A percentile compares a stretch with the other conserved stretches of the same genome.
Evolutionary conservation across 2,888 invertebrate genomes (phyloP).

Genomic region (Sylvicola fuscatus): DNA sequence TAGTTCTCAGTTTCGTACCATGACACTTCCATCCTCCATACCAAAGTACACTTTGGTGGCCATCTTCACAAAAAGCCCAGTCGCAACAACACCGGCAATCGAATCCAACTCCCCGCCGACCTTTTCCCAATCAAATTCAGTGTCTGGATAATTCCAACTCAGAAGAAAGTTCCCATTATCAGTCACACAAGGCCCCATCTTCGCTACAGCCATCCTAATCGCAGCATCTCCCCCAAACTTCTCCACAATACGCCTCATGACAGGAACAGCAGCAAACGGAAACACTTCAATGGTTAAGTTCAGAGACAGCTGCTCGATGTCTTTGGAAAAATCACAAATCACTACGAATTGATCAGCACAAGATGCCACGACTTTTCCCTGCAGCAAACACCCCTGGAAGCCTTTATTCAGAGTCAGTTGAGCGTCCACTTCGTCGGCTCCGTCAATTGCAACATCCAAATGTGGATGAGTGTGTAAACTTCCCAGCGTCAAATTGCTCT

Average conservation of each 20-base stretch:
- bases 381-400: slow-evolving; percentile 90
- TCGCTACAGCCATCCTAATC: slow-evolving; percentile 67
- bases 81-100: slow-evolving; percentile 88
- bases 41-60: slow-evolving; percentile 81
- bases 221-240: slow-evolving; percentile 52
- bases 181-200: slow-evolving; percentile 92
- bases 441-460: slow-evolving; percentile 84
- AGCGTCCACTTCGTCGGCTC: slow-evolving; percentile 90
- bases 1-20: slow-evolving; percentile 25
- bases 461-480: slow-evolving; percentile 67
- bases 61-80: slow-evolving; percentile 89
- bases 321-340: slow-evolving; percentile 87
- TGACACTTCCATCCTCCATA: slow-evolving; percentile 60
- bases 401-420: slow-evolving; percentile 86
- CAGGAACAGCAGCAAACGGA: slow-evolving; percentile 75
- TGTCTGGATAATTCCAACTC: slow-evolving; percentile 70
- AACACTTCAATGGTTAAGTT: slow-evolving; percentile 93
- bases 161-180: slow-evolving; percentile 97
- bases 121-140: slow-evolving; percentile 40
- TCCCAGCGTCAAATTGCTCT: slow-evolving; percentile 55
- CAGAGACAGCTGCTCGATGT: slow-evolving; percentile 62
- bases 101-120: slow-evolving; percentile 44
- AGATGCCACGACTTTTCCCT: slow-evolving; percentile 91
- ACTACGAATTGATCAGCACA: slow-evolving; percentile 71
- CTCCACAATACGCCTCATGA: slow-evolving; percentile 48